Base-by-base conservation (phyloP, 2,113 vertebrate genomes). In the Sardina pilchardus region DNA sequence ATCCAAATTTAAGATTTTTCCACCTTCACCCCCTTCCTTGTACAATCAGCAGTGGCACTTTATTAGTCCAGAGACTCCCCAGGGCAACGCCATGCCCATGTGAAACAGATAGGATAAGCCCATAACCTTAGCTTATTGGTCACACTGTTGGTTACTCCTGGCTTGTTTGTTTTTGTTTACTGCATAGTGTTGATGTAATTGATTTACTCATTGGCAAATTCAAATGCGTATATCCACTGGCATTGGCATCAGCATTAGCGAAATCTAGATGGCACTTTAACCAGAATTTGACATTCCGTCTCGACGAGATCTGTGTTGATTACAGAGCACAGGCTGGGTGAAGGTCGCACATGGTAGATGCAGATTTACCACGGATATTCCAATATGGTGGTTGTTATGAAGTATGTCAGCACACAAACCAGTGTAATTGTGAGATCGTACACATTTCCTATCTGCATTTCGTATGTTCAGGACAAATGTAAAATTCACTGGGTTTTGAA, bases 201-300 rank as follows among this genome's bases (percentile, higher is more conserved):
- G 1, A 71, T 26, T 34, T 21, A 59, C 17, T 71, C 53, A 56
- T 19, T 19, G 50, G 50, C 50, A 19, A 53, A 14, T 30, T 67
- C 24, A 67, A 67, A 30, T 34, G 14, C 26, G 34, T 71, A 2
- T 12, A 71, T 30, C 30, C n/a, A 14, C 12, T 71, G 63, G 63
- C 26, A 71, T 10, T 50, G 48, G 48, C 48, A 50, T 42, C 39
- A 42, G 39, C 39, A 42, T 30, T 30, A 71, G 24, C 14, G 63
- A 71, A 12, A 7, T 63, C 59, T 71, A 34, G 63, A 71, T 71
- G 63, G 63, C 63, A 30, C 63, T 71, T 71, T 71, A 71, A 71
- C n/a, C n/a, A 34, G 59, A 24, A 71, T 63, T 63, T 26, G 21
- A 63, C 59, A 63, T 63, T 63, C 59, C 21, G 9, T 26, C 59